A percentile compares a stretch with the other conserved stretches of the same genome.
Conservation (phyloP, 2,888 invertebrate species). For the Eudemis profundana region DNA sequence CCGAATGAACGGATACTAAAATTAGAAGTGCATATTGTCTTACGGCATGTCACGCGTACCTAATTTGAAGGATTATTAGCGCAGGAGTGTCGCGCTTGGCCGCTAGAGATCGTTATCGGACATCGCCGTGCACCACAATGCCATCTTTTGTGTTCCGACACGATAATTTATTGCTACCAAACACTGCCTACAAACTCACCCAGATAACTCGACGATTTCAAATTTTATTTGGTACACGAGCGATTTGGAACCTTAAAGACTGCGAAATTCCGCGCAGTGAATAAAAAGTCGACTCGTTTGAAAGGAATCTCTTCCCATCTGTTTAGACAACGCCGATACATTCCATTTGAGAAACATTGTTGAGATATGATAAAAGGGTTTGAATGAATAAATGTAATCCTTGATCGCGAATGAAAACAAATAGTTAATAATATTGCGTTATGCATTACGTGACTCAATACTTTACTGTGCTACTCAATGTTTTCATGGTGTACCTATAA, state of each 20-base stretch:
- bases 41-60: constrained; percentile 50
- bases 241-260: constrained; percentile 33
- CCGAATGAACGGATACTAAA: constrained; percentile 27
- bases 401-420: constrained; percentile 11
- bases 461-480: not conserved
- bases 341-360: constrained; percentile 41
- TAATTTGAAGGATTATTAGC: constrained; percentile 57
- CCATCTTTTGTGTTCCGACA: constrained; percentile 82
- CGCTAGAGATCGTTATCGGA: constrained; percentile 75
- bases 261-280: constrained; percentile 34
- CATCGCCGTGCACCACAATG: constrained; percentile 80
- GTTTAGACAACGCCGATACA: constrained; percentile 47
- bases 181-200: constrained; percentile 71
- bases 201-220: constrained; percentile 69
- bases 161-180: constrained; percentile 81
- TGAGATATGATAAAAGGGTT: constrained; percentile 26
- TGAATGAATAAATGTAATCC: constrained; percentile 24
- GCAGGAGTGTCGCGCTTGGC: constrained; percentile 50
- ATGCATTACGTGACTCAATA: constrained; percentile 4
- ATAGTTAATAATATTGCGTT: not conserved
- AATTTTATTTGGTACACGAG: constrained; percentile 61
- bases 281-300: constrained; percentile 31
- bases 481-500: not conserved
- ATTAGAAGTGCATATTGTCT: constrained; percentile 46
- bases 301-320: constrained; percentile 35